A percentile compares a stretch with the other conserved stretches of the same genome.
phyloP scores from a whole-genome alignment of 2,113 vertebrate species.

The Coturnix japonica region DNA sequence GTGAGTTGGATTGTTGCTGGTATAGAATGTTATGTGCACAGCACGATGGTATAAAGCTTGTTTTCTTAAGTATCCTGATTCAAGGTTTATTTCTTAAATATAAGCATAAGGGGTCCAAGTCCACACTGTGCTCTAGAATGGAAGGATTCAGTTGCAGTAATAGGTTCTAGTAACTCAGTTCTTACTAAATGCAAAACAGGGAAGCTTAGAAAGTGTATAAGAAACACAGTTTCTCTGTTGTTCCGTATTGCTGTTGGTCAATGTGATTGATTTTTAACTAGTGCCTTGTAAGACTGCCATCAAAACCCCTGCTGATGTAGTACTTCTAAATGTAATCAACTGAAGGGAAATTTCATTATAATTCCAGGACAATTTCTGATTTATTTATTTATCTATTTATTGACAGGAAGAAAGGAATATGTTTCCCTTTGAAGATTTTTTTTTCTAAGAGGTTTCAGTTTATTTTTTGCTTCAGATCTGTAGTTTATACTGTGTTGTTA shows the following conservation, averaged over 20 bases:
- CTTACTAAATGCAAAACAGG: not conserved
- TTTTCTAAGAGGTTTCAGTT: conserved; percentile 20
- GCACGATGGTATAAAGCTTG: not conserved
- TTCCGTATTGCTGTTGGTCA: not conserved
- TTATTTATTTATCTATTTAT: not conserved
- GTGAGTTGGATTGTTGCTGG: not conserved
- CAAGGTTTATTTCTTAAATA: not conserved
- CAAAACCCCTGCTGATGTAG: not conserved
- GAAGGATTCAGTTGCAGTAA: not conserved
- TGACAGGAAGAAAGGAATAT: not conserved
- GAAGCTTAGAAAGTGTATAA: not conserved
- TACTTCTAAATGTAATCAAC: not conserved
- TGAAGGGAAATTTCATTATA: not conserved
- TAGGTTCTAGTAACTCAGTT: not conserved
- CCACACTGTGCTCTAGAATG: not conserved
- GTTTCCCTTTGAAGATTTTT: not conserved
- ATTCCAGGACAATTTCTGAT: not conserved
- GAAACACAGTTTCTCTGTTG: not conserved
- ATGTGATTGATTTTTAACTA: not conserved
- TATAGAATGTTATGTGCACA: not conserved
- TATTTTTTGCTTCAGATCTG: conserved; percentile 28
- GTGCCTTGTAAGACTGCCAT: not conserved
- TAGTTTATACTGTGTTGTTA: not conserved
- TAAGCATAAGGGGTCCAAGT: not conserved
- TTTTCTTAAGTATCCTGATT: not conserved